Evolutionary conservation across 1,140 invertebrate species (phyloP), one percentile per base, ranked within the genome.

Genomic region (Papilio glaucus): DNA sequence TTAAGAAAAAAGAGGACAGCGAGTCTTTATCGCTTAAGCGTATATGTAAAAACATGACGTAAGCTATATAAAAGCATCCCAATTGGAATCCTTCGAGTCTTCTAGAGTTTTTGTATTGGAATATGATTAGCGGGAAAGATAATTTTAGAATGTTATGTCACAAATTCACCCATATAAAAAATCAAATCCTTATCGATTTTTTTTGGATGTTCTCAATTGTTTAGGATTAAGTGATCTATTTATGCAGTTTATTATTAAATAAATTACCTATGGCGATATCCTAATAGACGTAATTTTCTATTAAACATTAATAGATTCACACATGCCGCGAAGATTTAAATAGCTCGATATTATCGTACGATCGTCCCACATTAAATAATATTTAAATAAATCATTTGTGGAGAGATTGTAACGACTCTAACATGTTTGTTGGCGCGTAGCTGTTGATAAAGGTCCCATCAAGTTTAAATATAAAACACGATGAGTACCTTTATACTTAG

Each of bases 401-500:
- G 24, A 42, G 39, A 26, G 65, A 68, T 42, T 68, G 65, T 68
- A 45, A 45, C 21, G 18, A 21, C 38, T 68, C 13, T 26, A 68
- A 45, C 65, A 24, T 45, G 65, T 68, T 68, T 68, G 26, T 45
- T 45, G 21, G 65, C 15, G 33, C 39, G 65, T 26, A 29, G 65
- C 12, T 4, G 41, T 29, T 13, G 39, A 68, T 68, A 68, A 68
- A 45, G 21, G 26, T 26, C 15, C 29, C 26, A 26, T 37, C 42
- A n/a, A 69, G 45, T 49, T 37, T 33, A 37, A 69, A 18, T 26
- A 37, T 33, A 53, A 69, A 37, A 33, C 45, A 29, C 18, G 45
- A 69, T 53, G 18, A 69, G 77, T 79, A 57, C 39, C 68, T 39
- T 74, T 83, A 89, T 87, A 88, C 24, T 38, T 24, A 39, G 18